Evolutionary conservation across 2,113 vertebrate genomes (phyloP).

Genomic region (Percina caprodes): DNA sequence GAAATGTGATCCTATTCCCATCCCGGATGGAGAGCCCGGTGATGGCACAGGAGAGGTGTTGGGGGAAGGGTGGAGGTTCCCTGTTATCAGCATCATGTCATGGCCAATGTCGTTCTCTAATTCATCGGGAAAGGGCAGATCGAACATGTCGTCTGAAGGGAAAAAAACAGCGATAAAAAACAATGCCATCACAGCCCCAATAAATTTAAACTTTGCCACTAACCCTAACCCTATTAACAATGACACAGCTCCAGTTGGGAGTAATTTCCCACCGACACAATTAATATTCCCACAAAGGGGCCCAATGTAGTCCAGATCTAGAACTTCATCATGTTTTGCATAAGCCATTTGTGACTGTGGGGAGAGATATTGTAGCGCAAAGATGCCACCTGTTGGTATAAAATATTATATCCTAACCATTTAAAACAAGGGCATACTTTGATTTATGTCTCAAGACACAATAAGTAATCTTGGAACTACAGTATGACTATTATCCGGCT

Average conservation of each 20-base stretch:
- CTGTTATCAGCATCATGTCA: conserved; percentile 94
- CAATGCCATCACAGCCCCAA: neutral
- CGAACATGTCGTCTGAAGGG: conserved; percentile 94
- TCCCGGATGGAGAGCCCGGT: conserved; percentile 93
- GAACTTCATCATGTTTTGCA: neutral
- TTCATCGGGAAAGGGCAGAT: conserved; percentile 96
- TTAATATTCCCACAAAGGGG: neutral
- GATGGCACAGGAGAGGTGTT: conserved; percentile 95
- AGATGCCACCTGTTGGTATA: conserved; percentile 45
- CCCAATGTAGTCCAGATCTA: neutral
- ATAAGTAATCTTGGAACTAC: neutral
- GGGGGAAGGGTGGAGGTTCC: conserved; percentile 95
- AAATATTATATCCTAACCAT: neutral
- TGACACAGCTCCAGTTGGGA: neutral
- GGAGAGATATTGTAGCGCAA: conserved; percentile 10
- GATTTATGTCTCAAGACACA: neutral
- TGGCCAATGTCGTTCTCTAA: conserved; percentile 97
- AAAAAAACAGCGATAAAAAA: conserved; percentile 6
- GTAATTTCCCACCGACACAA: neutral
- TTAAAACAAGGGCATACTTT: neutral
- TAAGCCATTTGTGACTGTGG: neutral
- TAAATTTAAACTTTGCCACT: neutral
- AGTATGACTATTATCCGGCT: neutral
- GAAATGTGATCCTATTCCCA: conserved; percentile 93
- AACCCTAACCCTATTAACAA: neutral